These are phyloP conservation scores for Malachius bipustulatus DNA, from an alignment of 2,888 invertebrate species.

Conservation along the genomic window DNA sequence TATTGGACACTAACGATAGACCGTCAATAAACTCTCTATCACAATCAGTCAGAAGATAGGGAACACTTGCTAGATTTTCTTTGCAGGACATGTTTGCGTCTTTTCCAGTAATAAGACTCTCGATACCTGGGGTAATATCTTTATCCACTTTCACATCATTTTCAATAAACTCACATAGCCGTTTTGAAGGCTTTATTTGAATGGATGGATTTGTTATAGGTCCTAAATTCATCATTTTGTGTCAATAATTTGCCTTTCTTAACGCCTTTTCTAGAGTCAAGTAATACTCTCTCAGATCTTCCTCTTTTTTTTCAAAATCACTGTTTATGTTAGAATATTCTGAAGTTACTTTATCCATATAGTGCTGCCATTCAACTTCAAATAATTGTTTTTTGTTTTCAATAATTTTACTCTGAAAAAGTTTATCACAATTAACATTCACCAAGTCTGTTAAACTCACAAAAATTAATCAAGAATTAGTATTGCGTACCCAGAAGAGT, in stretches of 20 bases:
- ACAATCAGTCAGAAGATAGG: constrained; percentile 24
- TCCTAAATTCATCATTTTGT: constrained; percentile 34
- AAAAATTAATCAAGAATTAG: too few relatives aligned
- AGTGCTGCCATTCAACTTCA: constrained; percentile 56
- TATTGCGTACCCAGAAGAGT: too few relatives aligned
- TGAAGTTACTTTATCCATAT: constrained; percentile 66
- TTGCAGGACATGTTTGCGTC: constrained; percentile 17
- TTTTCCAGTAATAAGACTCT: constrained; percentile 24
- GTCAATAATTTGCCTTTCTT: constrained; percentile 29
- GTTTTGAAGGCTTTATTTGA: constrained; percentile 49
- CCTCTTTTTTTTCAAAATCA: constrained; percentile 67
- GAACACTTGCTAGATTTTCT: constrained; percentile 15
- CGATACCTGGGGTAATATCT: constrained; percentile 37
- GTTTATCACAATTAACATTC: too few relatives aligned
- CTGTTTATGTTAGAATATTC: constrained; percentile 65
- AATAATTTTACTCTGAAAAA: constrained; percentile 37
- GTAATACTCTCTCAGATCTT: constrained; percentile 62
- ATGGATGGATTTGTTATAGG: constrained; percentile 53
- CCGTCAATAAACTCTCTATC: constrained; percentile 26
- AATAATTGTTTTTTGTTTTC: constrained; percentile 41
- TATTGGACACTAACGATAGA: constrained; percentile 17
- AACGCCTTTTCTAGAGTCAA: constrained; percentile 62
- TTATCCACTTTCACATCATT: constrained; percentile 36
- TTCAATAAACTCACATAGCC: constrained; percentile 44
- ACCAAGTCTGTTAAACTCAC: too few relatives aligned